Percentiles rank a stretch among this genome's conserved stretches.
phyloP scores from a whole-genome alignment of 30 jellyfish, hydroid and myxozoan species.

The Aurelia aurita complex sp. Pacific region DNA sequence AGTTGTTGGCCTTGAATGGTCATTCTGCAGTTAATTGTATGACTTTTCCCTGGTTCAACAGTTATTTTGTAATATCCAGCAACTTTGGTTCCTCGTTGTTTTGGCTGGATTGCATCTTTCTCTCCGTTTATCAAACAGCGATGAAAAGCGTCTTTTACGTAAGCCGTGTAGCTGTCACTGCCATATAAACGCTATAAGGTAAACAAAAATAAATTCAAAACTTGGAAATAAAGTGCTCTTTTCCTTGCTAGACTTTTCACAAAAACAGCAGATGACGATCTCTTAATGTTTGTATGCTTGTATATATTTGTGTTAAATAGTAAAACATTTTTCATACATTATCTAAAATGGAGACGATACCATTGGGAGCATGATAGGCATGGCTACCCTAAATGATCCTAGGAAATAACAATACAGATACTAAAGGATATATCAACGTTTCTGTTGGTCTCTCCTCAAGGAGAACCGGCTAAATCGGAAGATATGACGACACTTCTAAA shows the following conservation, averaged over 20 bases:
- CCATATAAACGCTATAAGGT: constrained; percentile 58
- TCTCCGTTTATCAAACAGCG: constrained; percentile 84
- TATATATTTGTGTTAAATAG: too few relatives aligned
- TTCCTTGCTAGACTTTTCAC: neutral
- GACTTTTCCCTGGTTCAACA: constrained; percentile 63
- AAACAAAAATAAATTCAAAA: neutral
- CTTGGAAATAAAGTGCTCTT: neutral
- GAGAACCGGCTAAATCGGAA: too few relatives aligned
- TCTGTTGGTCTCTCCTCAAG: too few relatives aligned
- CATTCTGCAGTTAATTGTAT: constrained; percentile 56
- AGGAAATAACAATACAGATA: too few relatives aligned
- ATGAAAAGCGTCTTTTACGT: constrained; percentile 93
- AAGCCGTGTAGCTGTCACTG: constrained; percentile 67
- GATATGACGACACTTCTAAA: too few relatives aligned
- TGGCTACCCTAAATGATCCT: too few relatives aligned
- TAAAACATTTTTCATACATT: too few relatives aligned
- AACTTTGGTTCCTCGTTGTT: constrained; percentile 85
- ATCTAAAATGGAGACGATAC: too few relatives aligned
- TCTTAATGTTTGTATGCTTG: too few relatives aligned
- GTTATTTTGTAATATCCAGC: constrained; percentile 79
- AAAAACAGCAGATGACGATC: too few relatives aligned
- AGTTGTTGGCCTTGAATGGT: constrained; percentile 40
- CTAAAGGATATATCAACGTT: too few relatives aligned
- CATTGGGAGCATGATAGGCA: too few relatives aligned
- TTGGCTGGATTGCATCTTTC: constrained; percentile 75